These are phyloP conservation scores for Drosophila carrolli DNA, from an alignment of 1,140 invertebrate species.

Conservation along the genomic window DNA sequence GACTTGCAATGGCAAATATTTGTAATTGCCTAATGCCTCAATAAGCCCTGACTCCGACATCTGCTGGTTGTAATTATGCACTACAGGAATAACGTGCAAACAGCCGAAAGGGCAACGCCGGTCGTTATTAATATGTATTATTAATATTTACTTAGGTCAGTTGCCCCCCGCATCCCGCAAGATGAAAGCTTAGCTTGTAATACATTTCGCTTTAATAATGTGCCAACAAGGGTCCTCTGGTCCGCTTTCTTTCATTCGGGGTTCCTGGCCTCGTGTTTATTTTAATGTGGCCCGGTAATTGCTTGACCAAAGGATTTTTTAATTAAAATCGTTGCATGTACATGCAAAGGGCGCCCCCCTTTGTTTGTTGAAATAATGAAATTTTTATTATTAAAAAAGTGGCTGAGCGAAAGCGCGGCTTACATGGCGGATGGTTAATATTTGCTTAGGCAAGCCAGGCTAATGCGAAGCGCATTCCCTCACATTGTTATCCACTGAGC, in stretches of 20 bases:
- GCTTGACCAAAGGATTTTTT: constrained; percentile 83
- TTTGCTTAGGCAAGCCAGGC: constrained; percentile 64
- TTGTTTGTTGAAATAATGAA: constrained; percentile 75
- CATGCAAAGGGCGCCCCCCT: constrained; percentile 22
- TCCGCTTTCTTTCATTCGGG: constrained; percentile 35
- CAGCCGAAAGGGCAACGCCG: constrained; percentile 54
- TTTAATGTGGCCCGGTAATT: constrained; percentile 77
- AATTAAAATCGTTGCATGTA: constrained; percentile 80
- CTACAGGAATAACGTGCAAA: constrained; percentile 81
- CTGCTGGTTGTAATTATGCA: constrained; percentile 62
- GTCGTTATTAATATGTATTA: constrained; percentile 83
- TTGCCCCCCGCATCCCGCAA: constrained; percentile 16
- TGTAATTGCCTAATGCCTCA: constrained; percentile 68
- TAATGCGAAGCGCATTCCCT: constrained; percentile 52
- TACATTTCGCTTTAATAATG: constrained; percentile 66
- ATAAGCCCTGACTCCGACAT: constrained; percentile 38
- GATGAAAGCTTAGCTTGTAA: constrained; percentile 74
- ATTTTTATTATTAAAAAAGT: constrained; percentile 74
- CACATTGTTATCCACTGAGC: constrained; percentile 55
- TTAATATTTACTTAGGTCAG: constrained; percentile 84
- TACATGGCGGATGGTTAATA: constrained; percentile 63
- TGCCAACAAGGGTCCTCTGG: constrained; percentile 54
- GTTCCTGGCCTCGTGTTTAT: constrained; percentile 54
- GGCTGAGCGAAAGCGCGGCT: constrained; percentile 50
- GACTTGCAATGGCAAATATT: constrained; percentile 67